Evolutionary conservation across 2,888 invertebrate genomes (phyloP), one percentile per base, ranked within the genome.

Genomic region (Apamea crenata): DNA sequence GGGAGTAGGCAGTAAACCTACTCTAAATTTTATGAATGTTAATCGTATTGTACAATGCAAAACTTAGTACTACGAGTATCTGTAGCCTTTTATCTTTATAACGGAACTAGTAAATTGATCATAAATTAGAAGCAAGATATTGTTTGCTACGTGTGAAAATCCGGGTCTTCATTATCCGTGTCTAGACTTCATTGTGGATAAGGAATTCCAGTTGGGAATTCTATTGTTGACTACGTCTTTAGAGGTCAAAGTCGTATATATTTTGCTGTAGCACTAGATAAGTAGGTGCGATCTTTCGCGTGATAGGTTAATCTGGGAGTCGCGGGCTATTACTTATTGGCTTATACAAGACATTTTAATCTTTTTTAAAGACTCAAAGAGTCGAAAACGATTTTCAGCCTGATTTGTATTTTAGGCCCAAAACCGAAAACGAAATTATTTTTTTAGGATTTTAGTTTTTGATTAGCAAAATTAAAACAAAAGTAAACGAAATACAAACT

Each of bases 1-100:
- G 36, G 29, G 63, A 79, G 79, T 78, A 83, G 82, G 80, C 81
- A 85, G 83, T 80, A 87, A 85, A 82, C 81, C 83, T 79, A 82
- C 82, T 83, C 77, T 80, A 78, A 82, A 82, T 76, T 74, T 61
- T 77, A 77, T 83, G 71, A 84, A 88, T 82, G 69, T 81, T 74
- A 82, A 84, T 82, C 74, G 72, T 69, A 82, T 80, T 85, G 78
- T 80, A 61, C 72, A 76, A 81, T 78, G 74, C 53, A 36, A 71
- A 53, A 69, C 75, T 40, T 53, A 29, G 50, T 67, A 70, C 36
- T 47, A n/a, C n/a, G n/a, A n/a, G n/a, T n/a, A 56, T n/a, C n/a
- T 66, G 47, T 77, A n/a, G 16, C 70, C 25, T 85, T 80, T 77
- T 73, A 67, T 65, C 16, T 29, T 10, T 50, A 12, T 69, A 80